Percentiles rank a stretch among this genome's conserved stretches.
Evolutionary conservation across 2,888 invertebrate species (phyloP).

Genomic region (Camponotus fellah): DNA sequence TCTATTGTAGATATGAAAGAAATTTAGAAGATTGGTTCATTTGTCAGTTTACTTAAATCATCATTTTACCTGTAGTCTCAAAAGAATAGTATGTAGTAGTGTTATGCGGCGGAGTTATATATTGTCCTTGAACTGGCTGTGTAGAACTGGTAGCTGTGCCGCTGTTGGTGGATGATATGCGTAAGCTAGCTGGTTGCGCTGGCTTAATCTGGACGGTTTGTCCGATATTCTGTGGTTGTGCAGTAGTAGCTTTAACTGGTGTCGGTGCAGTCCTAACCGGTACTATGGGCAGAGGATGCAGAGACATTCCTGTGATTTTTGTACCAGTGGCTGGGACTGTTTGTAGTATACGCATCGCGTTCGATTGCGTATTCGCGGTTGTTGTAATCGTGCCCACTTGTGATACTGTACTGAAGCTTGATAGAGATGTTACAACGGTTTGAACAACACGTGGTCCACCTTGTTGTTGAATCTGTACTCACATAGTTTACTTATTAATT

Average conservation of each 20-base stretch:
- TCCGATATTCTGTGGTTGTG: constrained; percentile 74
- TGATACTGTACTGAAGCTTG: constrained; percentile 81
- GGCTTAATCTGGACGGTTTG: constrained; percentile 83
- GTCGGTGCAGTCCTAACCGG: constrained; percentile 79
- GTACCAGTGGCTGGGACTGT: constrained; percentile 81
- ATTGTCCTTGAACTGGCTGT: constrained; percentile 81
- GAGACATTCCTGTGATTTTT: constrained; percentile 83
- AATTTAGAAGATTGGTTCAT: not conserved
- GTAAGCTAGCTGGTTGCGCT: constrained; percentile 72
- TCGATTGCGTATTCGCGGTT: constrained; percentile 79
- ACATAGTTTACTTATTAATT: constrained; percentile 33
- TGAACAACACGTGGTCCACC: constrained; percentile 81
- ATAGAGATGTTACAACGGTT: constrained; percentile 80
- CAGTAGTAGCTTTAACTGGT: constrained; percentile 79
- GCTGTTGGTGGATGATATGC: constrained; percentile 73
- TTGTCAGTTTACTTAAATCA: not conserved
- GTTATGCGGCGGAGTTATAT: constrained; percentile 80
- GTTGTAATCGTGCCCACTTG: constrained; percentile 80
- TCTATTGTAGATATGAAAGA: not conserved
- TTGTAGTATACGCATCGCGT: constrained; percentile 79
- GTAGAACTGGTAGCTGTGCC: constrained; percentile 71
- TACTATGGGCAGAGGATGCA: constrained; percentile 82
- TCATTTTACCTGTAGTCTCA: constrained; percentile 79
- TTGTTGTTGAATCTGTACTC: constrained; percentile 75
- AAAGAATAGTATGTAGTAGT: constrained; percentile 83